A percentile compares a stretch with the other conserved stretches of the same genome.
These are phyloP conservation scores for Habrosyne pyritoides DNA, from an alignment of 2,888 invertebrate genomes.

Conservation along the genomic window DNA sequence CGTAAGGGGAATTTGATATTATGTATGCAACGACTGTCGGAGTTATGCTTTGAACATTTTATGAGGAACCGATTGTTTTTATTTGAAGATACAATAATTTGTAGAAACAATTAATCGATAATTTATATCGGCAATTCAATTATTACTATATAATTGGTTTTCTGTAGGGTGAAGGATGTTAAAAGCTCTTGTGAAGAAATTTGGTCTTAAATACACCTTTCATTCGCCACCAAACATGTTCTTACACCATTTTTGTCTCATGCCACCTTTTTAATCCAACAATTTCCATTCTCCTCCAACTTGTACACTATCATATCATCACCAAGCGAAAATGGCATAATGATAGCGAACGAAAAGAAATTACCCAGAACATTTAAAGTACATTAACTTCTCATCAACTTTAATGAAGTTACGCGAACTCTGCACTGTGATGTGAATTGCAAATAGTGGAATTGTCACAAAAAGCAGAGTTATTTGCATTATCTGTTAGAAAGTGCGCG, in stretches of 20 bases:
- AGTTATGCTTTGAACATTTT: not conserved
- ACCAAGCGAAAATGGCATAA: not conserved
- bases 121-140: not conserved
- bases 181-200: not conserved
- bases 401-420: slow-evolving; percentile 34
- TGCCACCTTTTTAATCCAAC: not conserved
- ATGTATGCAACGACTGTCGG: not conserved
- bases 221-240: not conserved
- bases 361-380: slow-evolving; percentile 6
- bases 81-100: not conserved
- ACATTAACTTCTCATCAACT: slow-evolving; percentile 29
- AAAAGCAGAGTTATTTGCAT: slow-evolving; percentile 25
- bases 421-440: slow-evolving; percentile 19
- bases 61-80: not conserved
- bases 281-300: not conserved
- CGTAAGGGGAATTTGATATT: not conserved
- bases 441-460: slow-evolving; percentile 31
- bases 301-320: not conserved
- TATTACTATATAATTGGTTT: too few relatives aligned
- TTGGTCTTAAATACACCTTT: not conserved
- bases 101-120: not conserved
- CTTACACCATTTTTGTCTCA: not conserved
- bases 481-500: slow-evolving; percentile 43
- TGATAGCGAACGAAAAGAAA: not conserved
- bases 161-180: too few relatives aligned